Evolutionary conservation across 2,797 vertebrate genomes (phyloP).

Genomic region (Channa striata): DNA sequence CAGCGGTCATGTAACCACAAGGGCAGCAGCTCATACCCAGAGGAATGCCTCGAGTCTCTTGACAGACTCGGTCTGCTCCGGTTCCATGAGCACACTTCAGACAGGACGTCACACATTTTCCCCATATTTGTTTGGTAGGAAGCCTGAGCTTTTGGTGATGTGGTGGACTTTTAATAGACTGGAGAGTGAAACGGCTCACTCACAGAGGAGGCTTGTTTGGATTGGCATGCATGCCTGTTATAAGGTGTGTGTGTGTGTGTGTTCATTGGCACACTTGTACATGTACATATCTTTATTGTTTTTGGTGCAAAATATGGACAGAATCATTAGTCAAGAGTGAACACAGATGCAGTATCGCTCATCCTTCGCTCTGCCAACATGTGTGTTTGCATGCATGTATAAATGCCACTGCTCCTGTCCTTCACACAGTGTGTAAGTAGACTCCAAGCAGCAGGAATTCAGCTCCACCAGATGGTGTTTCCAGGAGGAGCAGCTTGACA

Average conservation of each 20-base stretch:
- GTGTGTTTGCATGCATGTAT: constrained; percentile 13
- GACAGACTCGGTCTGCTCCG: background rate
- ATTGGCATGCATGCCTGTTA: background rate
- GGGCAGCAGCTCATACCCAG: constrained; percentile 21
- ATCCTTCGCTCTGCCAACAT: background rate
- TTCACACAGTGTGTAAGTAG: constrained; percentile 43
- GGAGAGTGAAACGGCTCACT: background rate
- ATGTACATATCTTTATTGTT: no score
- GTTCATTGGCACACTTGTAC: background rate
- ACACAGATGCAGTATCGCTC: no score
- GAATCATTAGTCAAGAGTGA: no score
- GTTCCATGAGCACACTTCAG: constrained; percentile 5
- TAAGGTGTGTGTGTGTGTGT: background rate
- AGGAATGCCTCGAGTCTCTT: constrained; percentile 27
- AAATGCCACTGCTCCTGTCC: constrained; percentile 30
- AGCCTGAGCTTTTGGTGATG: constrained; percentile 24
- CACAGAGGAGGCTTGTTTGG: constrained; percentile 19
- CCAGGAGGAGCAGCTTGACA: constrained; percentile 65
- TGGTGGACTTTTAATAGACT: constrained; percentile 32
- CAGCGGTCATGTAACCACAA: constrained; percentile 15
- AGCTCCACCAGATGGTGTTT: constrained; percentile 53
- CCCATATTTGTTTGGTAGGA: constrained; percentile 8
- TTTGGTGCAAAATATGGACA: no score
- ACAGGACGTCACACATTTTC: background rate
- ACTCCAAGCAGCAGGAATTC: constrained; percentile 51